phyloP scores from a whole-genome alignment of 2,113 vertebrate species.

The Anguilla rostrata region DNA sequence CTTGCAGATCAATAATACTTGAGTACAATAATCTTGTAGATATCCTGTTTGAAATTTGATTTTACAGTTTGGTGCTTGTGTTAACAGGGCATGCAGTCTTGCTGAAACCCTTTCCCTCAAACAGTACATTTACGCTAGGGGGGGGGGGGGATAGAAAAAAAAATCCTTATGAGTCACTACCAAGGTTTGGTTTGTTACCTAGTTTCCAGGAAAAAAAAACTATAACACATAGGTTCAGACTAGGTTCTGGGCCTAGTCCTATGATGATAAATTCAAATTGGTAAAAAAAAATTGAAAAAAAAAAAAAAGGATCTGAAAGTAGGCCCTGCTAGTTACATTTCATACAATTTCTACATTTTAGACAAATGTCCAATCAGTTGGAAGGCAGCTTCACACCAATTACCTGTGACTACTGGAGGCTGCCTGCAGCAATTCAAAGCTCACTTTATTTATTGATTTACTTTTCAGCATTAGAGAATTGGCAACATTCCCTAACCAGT shows the following conservation, averaged over 20 bases:
- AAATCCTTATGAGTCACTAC: slow-evolving; percentile 30
- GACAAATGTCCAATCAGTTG: slow-evolving; percentile 13
- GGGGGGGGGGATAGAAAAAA: slow-evolving; percentile 5
- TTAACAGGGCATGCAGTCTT: slow-evolving; percentile 35
- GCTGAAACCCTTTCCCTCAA: slow-evolving; percentile 36
- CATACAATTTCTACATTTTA: slow-evolving; percentile 23
- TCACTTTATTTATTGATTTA: neutral
- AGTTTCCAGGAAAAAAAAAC: slow-evolving; percentile 38
- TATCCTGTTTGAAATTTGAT: slow-evolving; percentile 18
- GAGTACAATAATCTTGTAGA: slow-evolving; percentile 27
- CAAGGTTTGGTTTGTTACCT: slow-evolving; percentile 28
- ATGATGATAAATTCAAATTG: slow-evolving; percentile 12
- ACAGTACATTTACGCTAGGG: slow-evolving; percentile 24
- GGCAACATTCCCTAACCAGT: neutral
- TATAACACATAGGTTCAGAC: too few species aligned
- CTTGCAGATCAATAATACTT: slow-evolving; percentile 58
- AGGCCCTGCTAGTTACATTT: slow-evolving; percentile 24
- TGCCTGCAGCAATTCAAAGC: neutral
- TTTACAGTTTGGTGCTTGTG: slow-evolving; percentile 21
- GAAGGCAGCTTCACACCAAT: neutral
- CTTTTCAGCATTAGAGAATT: neutral
- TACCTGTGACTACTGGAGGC: neutral
- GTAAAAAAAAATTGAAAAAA: slow-evolving; percentile 10
- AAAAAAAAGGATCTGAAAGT: slow-evolving; percentile 13
- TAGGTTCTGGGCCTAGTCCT: slow-evolving; percentile 29